Base-by-base conservation (phyloP, 2,888 invertebrate genomes). In the Thysanoteuthis rhombus region DNA sequence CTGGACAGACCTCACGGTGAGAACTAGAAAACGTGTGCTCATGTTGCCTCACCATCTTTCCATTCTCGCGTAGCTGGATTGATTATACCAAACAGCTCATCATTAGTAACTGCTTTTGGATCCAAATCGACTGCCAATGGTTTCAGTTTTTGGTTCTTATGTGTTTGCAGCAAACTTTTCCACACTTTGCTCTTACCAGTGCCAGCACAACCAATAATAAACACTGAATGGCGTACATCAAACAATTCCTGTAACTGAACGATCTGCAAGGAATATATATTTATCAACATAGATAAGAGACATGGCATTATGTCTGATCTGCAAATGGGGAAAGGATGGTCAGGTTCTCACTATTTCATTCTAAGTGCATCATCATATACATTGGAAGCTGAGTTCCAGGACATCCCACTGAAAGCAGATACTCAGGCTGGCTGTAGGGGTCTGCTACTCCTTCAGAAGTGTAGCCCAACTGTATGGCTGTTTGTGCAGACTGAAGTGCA, bases 1-100 rank as follows among this genome's bases (percentile, higher is more conserved):
- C n/a, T n/a, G n/a, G n/a, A n/a, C n/a, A n/a, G n/a, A n/a, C n/a
- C n/a, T n/a, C 22, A 47, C 4, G 22, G 47, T 47, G 47, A 47
- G 47, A 47, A 47, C 19, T 19, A 47, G 47, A 19, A 52, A 52
- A 22, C 3, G 52, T 52, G 22, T 22, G 25, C 22, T 5, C 25
- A 25, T 52, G 25, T 22, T 25, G 4, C 52, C 52, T 93, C 97
- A 98, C 98, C 98, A 97, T 99, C 99, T 97, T 99, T 99, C 99
- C 99, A 99, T 97, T 99, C 99, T 95, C 99, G 98, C 52, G 99
- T 99, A 4, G 99, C 98, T 90, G 99, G 99, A 97, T 99, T 99
- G 95, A 99, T 99, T 94, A 99, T 98, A 47, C 99, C 99, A 97
- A 99, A 99, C 45, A 99, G 97, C 97, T 99, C 99, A 96, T 99